Evolutionary conservation across 2,113 vertebrate species (phyloP), one percentile per base, ranked within the genome.

Genomic region (Pagrus major): DNA sequence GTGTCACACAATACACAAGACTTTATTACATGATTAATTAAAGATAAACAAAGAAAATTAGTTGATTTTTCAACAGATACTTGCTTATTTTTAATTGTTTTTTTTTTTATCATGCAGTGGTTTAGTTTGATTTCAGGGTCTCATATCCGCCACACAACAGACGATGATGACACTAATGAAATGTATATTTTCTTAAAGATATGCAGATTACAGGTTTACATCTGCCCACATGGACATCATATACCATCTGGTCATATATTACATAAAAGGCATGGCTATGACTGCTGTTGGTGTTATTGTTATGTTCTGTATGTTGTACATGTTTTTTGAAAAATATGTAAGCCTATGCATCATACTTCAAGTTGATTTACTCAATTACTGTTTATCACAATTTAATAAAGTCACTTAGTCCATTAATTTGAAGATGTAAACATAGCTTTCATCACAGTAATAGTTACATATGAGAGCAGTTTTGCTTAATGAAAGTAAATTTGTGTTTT

Each of bases 161-260:
- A 81, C 69, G 78, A 12, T 5, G 39, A 86, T 59, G 39, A 60
- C 52, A 70, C 41, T 41, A 35, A 60, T 33, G 21, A 70, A 56
- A 78, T 52, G 6, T 61, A 25, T 29, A 21, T 56, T 78, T 67
- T 60, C 51, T 70, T 74, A 58, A 60, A 58, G 27, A 79, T 42
- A 76, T 67, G n/a, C 51, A 78, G 56, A 81, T 81, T 33, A 39
- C 18, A 46, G 67, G 46, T 58, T 79, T 70, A 44, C 51, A 78
- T 64, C 64, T 81, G 42, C 71, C 78, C 70, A 83, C 71, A 29
- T 68, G 25, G 64, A 80, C 68, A 71, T 78, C 56, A 75, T 67
- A 59, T 33, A 60, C 35, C 39, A 82, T 61, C 68, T 86, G 72
- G 61, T 86, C 75, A 71, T 70, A 70, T 65, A 71, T 59, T 39